Evolutionary conservation across 2,113 vertebrate genomes (phyloP), one percentile per base, ranked within the genome.

Genomic region (Prinia subflava): DNA sequence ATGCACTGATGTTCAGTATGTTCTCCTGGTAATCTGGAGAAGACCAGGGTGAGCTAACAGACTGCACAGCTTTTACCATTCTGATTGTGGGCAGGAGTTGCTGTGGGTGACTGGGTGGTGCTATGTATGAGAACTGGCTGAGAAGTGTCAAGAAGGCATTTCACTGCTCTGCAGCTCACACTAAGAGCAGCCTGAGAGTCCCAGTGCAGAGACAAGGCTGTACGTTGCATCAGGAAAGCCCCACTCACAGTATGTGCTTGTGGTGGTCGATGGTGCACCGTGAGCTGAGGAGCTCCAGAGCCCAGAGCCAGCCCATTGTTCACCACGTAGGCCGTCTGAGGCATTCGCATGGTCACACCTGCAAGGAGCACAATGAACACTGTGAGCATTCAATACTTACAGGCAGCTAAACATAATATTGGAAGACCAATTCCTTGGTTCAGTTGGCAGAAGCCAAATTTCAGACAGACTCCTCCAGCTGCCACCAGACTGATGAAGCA

Each of bases 241-340:
- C 16, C 52, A 96, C 97, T 97, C 85, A 98, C 98, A 50, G 95
- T 33, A 57, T 98, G 97, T 53, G 95, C 97, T 96, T 97, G 98
- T 7, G 98, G 97, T 14, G 98, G 98, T 56, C 98, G 98, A 70
- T 98, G 98, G 87, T 98, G 98, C 76, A 98, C 98, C 11, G 98
- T 98, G 79, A 98, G 98, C 94, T 98, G 98, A 90, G 98, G 98
- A 33, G 98, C 97, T 73, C 97, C 82, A 56, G 98, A 98, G 63
- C 98, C 98, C 55, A 98, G 96, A 27, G 98, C 57, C 31, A 98
- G 95, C 53, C 98, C 98, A 3, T 96, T 98, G 94, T 98, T 98
- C 76, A 98, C 98, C 79, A 98, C 98, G 19, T 98, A 98, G 55
- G 98, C 89, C 73, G 98, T 95, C 83, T 98, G 98, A 96, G 98